Evolutionary conservation across 2,888 invertebrate species (phyloP).

Genomic region (Nomada flava): DNA sequence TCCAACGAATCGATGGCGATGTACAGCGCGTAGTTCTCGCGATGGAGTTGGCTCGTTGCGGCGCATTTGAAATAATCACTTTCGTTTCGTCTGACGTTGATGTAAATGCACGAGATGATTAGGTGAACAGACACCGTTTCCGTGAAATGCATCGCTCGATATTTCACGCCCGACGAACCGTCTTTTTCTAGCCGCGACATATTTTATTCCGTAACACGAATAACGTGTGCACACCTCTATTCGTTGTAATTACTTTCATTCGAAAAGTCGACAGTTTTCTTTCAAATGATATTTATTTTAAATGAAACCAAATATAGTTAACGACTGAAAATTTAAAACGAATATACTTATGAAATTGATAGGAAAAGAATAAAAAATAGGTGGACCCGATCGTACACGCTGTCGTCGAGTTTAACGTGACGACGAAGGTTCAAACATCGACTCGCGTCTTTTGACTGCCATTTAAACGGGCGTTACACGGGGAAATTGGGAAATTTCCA

Average conservation of each 20-base stretch:
- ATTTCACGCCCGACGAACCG: constrained; percentile 13
- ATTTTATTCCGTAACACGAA: no score
- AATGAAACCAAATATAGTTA: no score
- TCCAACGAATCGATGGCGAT: constrained; percentile 22
- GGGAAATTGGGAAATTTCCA: constrained; percentile 75
- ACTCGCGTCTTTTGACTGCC: constrained; percentile 33
- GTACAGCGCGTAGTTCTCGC: constrained; percentile 11
- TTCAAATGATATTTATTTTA: no score
- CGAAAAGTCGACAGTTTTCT: no score
- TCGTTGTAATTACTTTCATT: no score
- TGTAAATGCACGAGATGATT: not conserved
- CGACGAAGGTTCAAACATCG: constrained; percentile 29
- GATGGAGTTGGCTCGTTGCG: constrained; percentile 11
- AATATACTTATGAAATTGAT: no score
- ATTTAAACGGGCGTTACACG: constrained; percentile 58
- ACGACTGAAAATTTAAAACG: no score
- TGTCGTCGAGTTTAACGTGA: constrained; percentile 6
- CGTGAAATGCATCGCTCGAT: constrained; percentile 48
- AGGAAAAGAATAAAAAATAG: no score
- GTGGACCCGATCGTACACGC: constrained; percentile 2
- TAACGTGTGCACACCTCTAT: no score
- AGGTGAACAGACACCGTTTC: constrained; percentile 7
- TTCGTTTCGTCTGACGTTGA: constrained; percentile 39
- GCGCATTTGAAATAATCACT: constrained; percentile 48
- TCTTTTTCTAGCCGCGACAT: not conserved